phyloP scores from a whole-genome alignment of 2,113 vertebrate species.

The Hydrochoerus hydrochaeris region DNA sequence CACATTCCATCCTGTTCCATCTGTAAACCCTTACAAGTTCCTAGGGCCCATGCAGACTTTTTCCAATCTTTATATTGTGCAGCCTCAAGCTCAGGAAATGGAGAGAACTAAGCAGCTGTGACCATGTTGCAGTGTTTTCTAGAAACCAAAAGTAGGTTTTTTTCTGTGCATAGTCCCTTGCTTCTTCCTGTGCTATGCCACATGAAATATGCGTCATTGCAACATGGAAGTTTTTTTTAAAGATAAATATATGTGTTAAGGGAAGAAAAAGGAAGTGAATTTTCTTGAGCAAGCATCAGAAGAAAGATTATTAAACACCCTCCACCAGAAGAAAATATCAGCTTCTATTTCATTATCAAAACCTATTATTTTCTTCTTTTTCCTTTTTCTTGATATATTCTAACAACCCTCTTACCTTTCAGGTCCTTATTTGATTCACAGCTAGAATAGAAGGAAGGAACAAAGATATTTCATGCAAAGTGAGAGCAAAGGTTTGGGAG shows the following conservation, averaged over 20 bases:
- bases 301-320: conserved; percentile 52
- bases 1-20: neutral
- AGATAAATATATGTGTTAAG: conserved; percentile 36
- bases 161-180: neutral
- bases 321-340: conserved; percentile 58
- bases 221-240: conserved; percentile 20
- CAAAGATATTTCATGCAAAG: conserved; percentile 48
- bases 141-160: neutral
- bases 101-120: neutral
- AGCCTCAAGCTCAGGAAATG: neutral
- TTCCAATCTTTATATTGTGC: neutral
- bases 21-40: neutral
- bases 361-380: conserved; percentile 32
- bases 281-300: conserved; percentile 60
- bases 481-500: neutral
- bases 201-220: neutral
- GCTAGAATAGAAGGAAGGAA: conserved; percentile 28
- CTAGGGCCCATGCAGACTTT: neutral
- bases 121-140: neutral
- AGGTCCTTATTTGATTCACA: conserved; percentile 51
- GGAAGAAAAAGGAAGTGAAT: conserved; percentile 28
- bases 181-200: neutral
- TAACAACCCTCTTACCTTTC: conserved; percentile 58
- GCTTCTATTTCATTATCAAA: conserved; percentile 56
- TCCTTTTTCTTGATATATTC: conserved; percentile 15